Percentiles rank a stretch among this genome's conserved stretches.
Evolutionary conservation across 1,140 invertebrate genomes (phyloP).

Genomic region (Mycetomoellerius zeteki): DNA sequence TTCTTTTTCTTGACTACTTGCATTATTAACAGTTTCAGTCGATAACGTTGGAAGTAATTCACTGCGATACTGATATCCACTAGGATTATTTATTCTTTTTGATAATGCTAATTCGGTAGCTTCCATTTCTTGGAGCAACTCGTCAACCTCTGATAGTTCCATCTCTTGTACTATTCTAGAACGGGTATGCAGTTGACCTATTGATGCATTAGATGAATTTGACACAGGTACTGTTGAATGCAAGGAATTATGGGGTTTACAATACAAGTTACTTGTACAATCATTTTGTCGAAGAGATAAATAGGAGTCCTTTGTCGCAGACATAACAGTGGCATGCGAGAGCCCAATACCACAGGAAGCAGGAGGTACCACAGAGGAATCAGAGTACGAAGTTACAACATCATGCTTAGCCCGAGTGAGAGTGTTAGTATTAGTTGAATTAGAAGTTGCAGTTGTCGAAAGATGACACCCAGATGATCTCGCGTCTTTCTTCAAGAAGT

Average conservation of each 20-base stretch:
- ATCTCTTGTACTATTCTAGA: constrained; percentile 77
- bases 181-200: constrained; percentile 60
- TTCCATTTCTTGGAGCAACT: constrained; percentile 85
- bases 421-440: constrained; percentile 71
- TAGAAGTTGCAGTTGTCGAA: constrained; percentile 55
- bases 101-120: constrained; percentile 81
- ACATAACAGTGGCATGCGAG: constrained; percentile 76
- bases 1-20: neutral
- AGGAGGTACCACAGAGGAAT: constrained; percentile 65
- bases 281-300: constrained; percentile 56
- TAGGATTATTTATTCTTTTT: constrained; percentile 70
- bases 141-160: constrained; percentile 84
- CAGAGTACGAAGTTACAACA: constrained; percentile 74
- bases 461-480: constrained; percentile 20
- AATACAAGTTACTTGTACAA: constrained; percentile 63
- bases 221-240: constrained; percentile 68
- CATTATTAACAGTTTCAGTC: neutral
- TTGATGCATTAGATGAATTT: constrained; percentile 72
- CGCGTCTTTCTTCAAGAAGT: constrained; percentile 64
- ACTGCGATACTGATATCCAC: constrained; percentile 35
- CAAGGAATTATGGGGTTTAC: constrained; percentile 59
- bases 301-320: constrained; percentile 65
- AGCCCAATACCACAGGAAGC: constrained; percentile 70
- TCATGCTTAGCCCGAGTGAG: constrained; percentile 78
- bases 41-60: constrained; percentile 27